These are phyloP conservation scores for Nephrotoma appendiculata DNA, from an alignment of 2,888 invertebrate species.

Conservation along the genomic window DNA sequence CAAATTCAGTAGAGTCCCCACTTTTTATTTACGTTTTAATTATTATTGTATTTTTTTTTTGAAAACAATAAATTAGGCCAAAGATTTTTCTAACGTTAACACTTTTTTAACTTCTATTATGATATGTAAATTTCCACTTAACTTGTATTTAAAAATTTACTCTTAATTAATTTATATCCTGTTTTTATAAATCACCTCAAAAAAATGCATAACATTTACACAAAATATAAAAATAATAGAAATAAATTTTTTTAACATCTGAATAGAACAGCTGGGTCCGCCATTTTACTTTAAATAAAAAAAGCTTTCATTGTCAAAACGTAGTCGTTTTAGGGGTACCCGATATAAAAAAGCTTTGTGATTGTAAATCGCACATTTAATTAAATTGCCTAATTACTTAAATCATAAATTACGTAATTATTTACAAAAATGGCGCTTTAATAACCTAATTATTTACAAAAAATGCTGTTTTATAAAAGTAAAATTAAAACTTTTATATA, in stretches of 20 bases:
- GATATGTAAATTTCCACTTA: background rate
- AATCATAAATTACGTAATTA: background rate
- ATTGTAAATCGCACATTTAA: background rate
- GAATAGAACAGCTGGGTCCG: background rate
- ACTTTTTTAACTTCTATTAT: background rate
- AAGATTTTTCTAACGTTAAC: background rate
- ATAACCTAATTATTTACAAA: background rate
- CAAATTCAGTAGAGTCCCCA: background rate
- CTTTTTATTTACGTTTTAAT: background rate
- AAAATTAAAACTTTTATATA: too few relatives aligned
- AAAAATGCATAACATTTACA: background rate
- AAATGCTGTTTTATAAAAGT: background rate
- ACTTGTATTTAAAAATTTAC: background rate
- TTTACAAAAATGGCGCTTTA: background rate
- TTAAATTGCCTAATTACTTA: background rate
- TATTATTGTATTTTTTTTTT: background rate
- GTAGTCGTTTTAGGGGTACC: background rate
- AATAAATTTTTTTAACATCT: background rate
- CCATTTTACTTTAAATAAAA: background rate
- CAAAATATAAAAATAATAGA: background rate
- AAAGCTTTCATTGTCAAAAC: background rate
- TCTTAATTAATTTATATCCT: background rate
- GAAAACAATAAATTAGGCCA: background rate
- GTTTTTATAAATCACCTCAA: background rate
- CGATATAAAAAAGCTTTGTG: background rate